Conservation (phyloP, 2,113 vertebrate species). For the Procavia capensis region DNA sequence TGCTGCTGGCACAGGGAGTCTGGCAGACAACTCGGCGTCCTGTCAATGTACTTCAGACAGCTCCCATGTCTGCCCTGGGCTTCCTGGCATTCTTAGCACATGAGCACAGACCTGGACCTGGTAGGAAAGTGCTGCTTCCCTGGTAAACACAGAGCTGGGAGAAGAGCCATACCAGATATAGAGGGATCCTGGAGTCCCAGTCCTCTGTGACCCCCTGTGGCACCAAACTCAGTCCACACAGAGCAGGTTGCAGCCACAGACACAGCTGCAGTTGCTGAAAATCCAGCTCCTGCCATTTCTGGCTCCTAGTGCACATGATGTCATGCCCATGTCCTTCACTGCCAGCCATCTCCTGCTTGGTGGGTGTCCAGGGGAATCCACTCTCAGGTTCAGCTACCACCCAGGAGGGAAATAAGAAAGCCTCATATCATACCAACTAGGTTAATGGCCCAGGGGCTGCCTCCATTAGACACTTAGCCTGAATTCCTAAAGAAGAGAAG, state of each 20-base stretch:
- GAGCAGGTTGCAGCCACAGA: conserved; percentile 61
- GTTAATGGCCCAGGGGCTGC: not conserved
- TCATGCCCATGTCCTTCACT: conserved; percentile 63
- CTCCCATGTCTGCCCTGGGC: accelerated
- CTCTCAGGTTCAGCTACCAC: not conserved
- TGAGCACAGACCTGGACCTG: not conserved
- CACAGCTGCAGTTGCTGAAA: conserved; percentile 77
- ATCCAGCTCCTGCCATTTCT: conserved; percentile 77
- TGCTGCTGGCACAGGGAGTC: not conserved
- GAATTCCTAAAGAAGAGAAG: conserved; percentile 11
- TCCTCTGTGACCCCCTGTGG: not conserved
- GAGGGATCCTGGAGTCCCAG: not conserved
- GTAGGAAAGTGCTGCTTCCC: not conserved
- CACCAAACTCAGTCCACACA: not conserved
- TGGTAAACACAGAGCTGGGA: not conserved
- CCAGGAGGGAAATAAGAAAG: not conserved
- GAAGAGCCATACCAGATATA: accelerated
- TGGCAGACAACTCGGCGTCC: accelerated
- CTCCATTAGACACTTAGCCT: not conserved
- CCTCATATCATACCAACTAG: accelerated
- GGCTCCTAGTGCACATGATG: conserved; percentile 73
- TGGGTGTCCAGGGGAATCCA: conserved; percentile 73
- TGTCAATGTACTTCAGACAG: accelerated
- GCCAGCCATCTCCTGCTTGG: conserved; percentile 76
- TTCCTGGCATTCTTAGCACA: too few species aligned